phyloP scores from a whole-genome alignment of 2,113 vertebrate species.

The Atlantisia rogersi region DNA sequence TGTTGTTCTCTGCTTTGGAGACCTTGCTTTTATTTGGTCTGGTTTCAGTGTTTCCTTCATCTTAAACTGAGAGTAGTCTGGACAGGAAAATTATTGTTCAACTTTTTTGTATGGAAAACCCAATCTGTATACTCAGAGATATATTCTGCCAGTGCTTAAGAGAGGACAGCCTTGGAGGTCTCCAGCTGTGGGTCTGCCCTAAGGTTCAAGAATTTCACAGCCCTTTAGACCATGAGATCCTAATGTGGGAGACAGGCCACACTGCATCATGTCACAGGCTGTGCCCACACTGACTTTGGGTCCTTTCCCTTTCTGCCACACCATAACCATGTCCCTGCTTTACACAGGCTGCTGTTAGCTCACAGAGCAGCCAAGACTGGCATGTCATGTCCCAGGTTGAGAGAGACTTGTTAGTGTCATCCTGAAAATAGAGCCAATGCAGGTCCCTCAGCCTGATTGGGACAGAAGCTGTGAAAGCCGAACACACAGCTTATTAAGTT shows the following conservation, averaged over 20 bases:
- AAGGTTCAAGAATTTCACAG: neutral
- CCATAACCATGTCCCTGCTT: rapidly evolving
- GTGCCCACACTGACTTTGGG: too few species aligned
- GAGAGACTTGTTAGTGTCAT: neutral
- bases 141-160: neutral
- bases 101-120: neutral
- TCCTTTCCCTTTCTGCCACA: neutral
- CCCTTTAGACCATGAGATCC: neutral
- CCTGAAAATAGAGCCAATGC: neutral
- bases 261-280: neutral
- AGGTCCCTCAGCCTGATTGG: neutral
- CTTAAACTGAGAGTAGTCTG: neutral
- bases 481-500: neutral
- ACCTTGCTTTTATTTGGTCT: neutral
- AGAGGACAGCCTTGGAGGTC: neutral
- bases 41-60: neutral
- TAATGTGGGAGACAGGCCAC: rapidly evolving
- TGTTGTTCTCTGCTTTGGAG: rapidly evolving
- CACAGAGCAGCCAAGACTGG: neutral
- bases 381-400: rapidly evolving
- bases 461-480: neutral
- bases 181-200: neutral
- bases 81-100: neutral
- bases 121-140: neutral
- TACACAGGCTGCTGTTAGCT: neutral